Percentiles rank a stretch among this genome's conserved stretches.
These are phyloP conservation scores for Trichonephila clavipes DNA, from an alignment of 1,140 invertebrate genomes.

Conservation along the genomic window DNA sequence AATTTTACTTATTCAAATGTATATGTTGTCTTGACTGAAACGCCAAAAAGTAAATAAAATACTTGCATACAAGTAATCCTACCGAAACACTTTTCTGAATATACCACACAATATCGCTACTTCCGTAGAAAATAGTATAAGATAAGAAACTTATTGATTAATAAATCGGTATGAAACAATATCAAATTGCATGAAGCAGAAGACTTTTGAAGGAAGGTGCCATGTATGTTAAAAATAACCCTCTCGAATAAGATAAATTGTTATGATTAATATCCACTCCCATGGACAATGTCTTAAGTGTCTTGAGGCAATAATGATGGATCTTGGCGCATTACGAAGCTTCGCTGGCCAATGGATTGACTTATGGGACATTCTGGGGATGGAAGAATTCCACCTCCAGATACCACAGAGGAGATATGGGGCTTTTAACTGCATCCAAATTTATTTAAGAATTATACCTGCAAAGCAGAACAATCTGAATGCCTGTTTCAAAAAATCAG, in stretches of 20 bases:
- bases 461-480: too few relatives aligned
- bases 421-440: too few relatives aligned
- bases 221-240: background rate
- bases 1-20: too few relatives aligned
- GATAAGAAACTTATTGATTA: background rate
- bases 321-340: background rate
- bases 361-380: background rate
- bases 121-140: too few relatives aligned
- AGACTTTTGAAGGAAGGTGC: background rate
- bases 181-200: background rate
- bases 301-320: slow-evolving; percentile 5
- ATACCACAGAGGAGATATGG: too few relatives aligned
- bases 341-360: background rate
- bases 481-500: too few relatives aligned
- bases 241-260: slow-evolving; percentile 17
- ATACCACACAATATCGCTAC: too few relatives aligned
- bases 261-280: slow-evolving; percentile 18
- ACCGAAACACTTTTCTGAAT: too few relatives aligned
- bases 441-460: too few relatives aligned
- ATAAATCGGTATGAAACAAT: background rate
- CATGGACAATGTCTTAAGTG: background rate
- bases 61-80: too few relatives aligned
- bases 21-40: too few relatives aligned
- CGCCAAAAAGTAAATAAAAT: too few relatives aligned
- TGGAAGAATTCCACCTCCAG: background rate